Conservation (phyloP, 2,113 vertebrate species). For the Oncorhynchus kisutch region DNA sequence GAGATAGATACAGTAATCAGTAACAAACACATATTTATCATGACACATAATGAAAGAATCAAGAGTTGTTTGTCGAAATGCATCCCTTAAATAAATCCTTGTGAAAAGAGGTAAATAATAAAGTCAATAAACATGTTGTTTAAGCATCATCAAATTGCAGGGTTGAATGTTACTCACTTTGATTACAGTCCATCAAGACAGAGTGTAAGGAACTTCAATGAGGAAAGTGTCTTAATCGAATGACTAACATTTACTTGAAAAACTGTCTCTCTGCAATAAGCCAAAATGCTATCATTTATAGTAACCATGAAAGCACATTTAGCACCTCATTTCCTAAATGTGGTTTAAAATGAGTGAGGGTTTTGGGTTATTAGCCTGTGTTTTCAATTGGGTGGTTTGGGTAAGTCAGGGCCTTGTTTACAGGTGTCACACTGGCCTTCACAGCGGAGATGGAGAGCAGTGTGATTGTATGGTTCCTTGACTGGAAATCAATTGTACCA, state of each 20-base stretch:
- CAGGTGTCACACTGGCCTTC: conserved; percentile 4
- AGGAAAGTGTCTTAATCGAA: background rate
- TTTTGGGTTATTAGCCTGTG: background rate
- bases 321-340: background rate
- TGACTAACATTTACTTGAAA: background rate
- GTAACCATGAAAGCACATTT: background rate
- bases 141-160: background rate
- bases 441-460: conserved; percentile 5
- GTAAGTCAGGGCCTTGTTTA: background rate
- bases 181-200: background rate
- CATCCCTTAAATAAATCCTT: background rate
- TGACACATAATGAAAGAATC: background rate
- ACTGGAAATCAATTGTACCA: conserved; percentile 26
- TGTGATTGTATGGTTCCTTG: background rate
- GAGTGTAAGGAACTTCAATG: background rate
- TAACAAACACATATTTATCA: background rate
- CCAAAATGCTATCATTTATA: background rate
- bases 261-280: background rate
- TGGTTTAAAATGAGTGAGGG: background rate
- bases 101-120: background rate
- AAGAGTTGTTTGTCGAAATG: background rate
- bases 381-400: background rate
- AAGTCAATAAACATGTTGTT: background rate
- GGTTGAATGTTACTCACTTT: background rate
- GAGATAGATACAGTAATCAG: background rate